Conservation (phyloP, 2,888 invertebrate species). For the Philhelius pedissequus region DNA sequence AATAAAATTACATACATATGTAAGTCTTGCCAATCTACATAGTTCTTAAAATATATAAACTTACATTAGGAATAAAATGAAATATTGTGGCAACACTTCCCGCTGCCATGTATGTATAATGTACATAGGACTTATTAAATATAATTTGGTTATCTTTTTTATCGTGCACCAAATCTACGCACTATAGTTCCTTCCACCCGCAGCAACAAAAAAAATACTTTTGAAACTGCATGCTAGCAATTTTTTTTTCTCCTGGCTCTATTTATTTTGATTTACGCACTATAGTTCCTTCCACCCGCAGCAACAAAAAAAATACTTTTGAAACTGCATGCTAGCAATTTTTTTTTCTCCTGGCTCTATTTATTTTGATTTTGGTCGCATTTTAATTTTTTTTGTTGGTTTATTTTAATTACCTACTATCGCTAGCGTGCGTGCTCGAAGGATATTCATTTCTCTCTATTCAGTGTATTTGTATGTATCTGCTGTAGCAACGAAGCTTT, state of each 20-base stretch:
- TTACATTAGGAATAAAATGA: too few species aligned
- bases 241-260: too few species aligned
- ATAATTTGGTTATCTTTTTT: not conserved
- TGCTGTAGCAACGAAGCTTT: constrained; percentile 38
- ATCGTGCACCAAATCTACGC: not conserved
- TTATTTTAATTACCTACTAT: not conserved
- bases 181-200: not conserved
- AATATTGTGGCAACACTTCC: not conserved
- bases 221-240: too few species aligned
- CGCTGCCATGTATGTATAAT: not conserved
- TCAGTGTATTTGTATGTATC: constrained; percentile 1
- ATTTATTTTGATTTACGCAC: constrained; percentile 12
- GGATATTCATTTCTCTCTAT: not conserved
- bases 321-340: not conserved
- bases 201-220: not conserved
- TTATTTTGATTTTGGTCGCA: not conserved
- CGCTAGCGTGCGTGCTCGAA: not conserved
- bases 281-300: not conserved
- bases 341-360: not conserved
- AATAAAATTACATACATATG: too few species aligned
- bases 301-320: not conserved
- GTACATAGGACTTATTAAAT: too few species aligned
- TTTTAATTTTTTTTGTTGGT: not conserved
- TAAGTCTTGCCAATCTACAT: too few species aligned
- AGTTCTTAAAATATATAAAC: too few species aligned